Evolutionary conservation across 2,797 vertebrate species (phyloP).

Genomic region (Scyliorhinus canicula): DNA sequence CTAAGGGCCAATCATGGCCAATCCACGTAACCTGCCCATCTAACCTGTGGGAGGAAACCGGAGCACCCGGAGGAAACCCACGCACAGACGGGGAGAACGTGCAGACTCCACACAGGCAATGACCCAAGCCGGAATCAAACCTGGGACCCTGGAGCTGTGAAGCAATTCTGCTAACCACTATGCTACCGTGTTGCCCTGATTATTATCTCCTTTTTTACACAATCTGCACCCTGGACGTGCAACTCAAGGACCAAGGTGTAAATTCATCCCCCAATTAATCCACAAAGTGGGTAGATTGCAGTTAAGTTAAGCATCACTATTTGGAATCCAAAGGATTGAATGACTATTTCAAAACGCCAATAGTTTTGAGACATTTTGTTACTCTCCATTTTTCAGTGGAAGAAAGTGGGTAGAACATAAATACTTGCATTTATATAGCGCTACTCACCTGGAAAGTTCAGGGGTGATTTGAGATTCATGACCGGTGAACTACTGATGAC

Average conservation of each 20-base stretch:
- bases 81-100: too few species aligned
- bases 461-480: neutral
- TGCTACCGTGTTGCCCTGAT: too few species aligned
- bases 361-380: neutral
- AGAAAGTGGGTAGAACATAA: neutral
- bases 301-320: neutral
- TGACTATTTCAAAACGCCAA: neutral
- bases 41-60: too few species aligned
- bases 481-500: too few species aligned
- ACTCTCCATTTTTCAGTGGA: neutral
- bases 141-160: too few species aligned
- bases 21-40: too few species aligned
- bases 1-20: too few species aligned
- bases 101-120: too few species aligned
- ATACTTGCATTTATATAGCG: too few species aligned
- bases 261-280: neutral
- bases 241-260: neutral
- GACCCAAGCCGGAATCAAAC: too few species aligned
- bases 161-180: too few species aligned
- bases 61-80: too few species aligned
- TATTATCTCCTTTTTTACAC: neutral
- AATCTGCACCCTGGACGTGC: neutral
- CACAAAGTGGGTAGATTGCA: neutral
- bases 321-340: neutral
- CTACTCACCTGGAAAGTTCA: neutral